phyloP scores from a whole-genome alignment of 2,797 vertebrate species.

The Glossophaga mutica region DNA sequence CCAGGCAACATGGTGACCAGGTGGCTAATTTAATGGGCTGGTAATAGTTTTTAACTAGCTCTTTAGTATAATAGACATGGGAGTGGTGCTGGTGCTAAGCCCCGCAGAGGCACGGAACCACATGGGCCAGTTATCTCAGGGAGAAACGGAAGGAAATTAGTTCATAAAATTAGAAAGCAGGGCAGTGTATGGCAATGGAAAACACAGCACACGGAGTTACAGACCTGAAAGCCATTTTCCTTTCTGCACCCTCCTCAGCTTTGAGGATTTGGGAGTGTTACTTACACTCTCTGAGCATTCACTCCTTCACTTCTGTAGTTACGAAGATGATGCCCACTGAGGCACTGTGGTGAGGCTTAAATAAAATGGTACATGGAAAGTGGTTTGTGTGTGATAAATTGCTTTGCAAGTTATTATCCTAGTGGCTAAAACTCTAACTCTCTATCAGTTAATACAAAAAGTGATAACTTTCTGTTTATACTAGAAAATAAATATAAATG shows the following conservation, averaged over 20 bases:
- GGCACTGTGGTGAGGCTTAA: background rate
- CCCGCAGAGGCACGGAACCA: background rate
- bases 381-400: background rate
- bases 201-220: background rate
- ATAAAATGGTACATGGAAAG: background rate
- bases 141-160: background rate
- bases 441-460: background rate
- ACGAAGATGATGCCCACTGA: background rate
- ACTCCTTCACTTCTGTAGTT: background rate
- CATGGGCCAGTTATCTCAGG: background rate
- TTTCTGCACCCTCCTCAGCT: background rate
- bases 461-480: background rate
- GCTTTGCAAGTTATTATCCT: background rate
- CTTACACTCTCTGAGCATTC: background rate
- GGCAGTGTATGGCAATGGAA: background rate
- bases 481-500: background rate
- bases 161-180: background rate
- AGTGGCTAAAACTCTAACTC: background rate
- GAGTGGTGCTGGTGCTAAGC: background rate
- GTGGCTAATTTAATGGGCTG: background rate
- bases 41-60: conserved; percentile 28
- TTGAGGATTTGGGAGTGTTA: background rate
- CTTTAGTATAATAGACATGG: background rate
- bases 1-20: background rate
- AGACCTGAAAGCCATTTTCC: background rate